Evolutionary conservation across 2,888 invertebrate species (phyloP).

Genomic region (Diplolepis rosae): DNA sequence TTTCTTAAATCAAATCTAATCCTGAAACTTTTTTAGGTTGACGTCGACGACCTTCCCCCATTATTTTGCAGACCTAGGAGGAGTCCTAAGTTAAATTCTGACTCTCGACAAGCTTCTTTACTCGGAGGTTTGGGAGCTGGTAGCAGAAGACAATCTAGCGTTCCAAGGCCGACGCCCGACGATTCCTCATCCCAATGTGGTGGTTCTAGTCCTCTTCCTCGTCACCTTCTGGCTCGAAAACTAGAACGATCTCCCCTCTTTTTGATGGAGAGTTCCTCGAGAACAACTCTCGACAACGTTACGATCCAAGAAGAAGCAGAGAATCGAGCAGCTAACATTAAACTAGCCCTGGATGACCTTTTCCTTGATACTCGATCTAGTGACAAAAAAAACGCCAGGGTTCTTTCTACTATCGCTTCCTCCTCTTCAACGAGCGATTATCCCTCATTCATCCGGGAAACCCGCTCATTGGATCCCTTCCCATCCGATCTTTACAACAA

Average conservation of each 20-base stretch:
- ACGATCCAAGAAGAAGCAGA: slow-evolving; percentile 60
- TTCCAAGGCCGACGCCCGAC: slow-evolving; percentile 73
- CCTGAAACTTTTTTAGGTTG: slow-evolving; percentile 60
- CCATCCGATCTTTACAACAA: slow-evolving; percentile 69
- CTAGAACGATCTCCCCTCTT: slow-evolving; percentile 75
- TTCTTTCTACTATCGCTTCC: slow-evolving; percentile 81
- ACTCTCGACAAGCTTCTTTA: slow-evolving; percentile 86
- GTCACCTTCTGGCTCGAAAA: slow-evolving; percentile 64
- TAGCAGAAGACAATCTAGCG: slow-evolving; percentile 81
- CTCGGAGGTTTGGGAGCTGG: slow-evolving; percentile 78
- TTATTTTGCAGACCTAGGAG: slow-evolving; percentile 88
- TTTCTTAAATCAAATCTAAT: background rate
- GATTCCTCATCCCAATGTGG: slow-evolving; percentile 73
- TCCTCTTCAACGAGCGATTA: slow-evolving; percentile 73
- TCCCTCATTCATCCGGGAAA: slow-evolving; percentile 76
- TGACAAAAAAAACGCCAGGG: slow-evolving; percentile 69
- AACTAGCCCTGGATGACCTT: slow-evolving; percentile 66
- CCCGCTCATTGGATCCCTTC: slow-evolving; percentile 81
- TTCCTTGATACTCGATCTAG: slow-evolving; percentile 59
- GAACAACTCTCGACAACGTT: slow-evolving; percentile 73
- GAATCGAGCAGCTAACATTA: slow-evolving; percentile 61
- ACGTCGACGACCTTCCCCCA: slow-evolving; percentile 77
- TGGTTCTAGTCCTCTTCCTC: slow-evolving; percentile 70
- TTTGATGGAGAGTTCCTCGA: slow-evolving; percentile 75
- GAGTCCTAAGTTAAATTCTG: slow-evolving; percentile 85